A percentile compares a stretch with the other conserved stretches of the same genome.
Evolutionary conservation across 1,140 invertebrate species (phyloP).

Genomic region (Nasonia longicornis): DNA sequence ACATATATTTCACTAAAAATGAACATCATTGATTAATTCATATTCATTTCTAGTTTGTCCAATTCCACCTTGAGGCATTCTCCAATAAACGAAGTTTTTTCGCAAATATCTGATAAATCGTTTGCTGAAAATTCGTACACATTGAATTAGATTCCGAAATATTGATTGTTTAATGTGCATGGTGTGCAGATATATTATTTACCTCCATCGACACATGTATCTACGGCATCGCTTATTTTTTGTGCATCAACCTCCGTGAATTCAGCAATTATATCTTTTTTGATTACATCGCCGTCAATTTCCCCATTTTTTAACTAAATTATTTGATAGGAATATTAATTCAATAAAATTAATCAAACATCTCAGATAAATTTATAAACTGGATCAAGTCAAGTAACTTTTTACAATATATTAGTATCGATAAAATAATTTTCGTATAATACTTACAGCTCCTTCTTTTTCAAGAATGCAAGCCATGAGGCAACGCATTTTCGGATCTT

Average conservation of each 20-base stretch:
- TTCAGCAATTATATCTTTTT: background rate
- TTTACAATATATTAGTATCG: background rate
- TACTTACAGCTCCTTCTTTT: background rate
- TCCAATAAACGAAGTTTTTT: background rate
- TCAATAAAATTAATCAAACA: background rate
- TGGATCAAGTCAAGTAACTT: background rate
- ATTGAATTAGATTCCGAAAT: background rate
- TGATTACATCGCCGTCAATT: background rate
- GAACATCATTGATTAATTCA: background rate
- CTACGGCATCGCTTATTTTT: background rate
- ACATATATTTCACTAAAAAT: background rate
- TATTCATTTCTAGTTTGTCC: background rate
- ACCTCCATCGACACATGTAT: background rate
- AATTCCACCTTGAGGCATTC: background rate
- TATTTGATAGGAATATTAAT: background rate
- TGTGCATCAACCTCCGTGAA: background rate
- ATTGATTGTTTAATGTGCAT: background rate
- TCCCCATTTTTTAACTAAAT: conserved; percentile 7
- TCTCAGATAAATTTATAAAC: background rate
- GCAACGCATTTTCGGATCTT: background rate
- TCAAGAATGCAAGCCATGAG: background rate
- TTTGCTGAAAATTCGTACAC: background rate
- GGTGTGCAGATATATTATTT: background rate
- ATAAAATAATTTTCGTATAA: background rate
- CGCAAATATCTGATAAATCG: background rate